Evolutionary conservation across 1,140 invertebrate species (phyloP).

Genomic region (Eumaeus atala): DNA sequence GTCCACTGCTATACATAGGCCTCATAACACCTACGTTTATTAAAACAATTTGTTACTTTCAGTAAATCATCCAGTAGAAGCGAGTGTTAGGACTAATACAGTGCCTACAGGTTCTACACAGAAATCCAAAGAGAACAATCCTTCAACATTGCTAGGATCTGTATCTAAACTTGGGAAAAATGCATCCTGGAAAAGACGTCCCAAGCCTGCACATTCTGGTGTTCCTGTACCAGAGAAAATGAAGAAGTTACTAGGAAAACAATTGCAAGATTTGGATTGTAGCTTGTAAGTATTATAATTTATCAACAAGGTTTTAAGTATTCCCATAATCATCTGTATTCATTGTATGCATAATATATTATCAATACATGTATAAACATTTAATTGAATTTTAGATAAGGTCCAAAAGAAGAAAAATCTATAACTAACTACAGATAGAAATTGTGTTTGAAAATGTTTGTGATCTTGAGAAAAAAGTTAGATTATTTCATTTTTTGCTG

Average conservation of each 20-base stretch:
- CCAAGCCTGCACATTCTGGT: slow-evolving; percentile 57
- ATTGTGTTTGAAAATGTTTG: too few species aligned
- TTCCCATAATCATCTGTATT: too few species aligned
- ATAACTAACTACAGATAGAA: too few species aligned
- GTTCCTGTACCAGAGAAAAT: slow-evolving; percentile 63
- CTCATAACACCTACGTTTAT: background rate
- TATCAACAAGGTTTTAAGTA: too few species aligned
- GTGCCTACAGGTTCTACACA: slow-evolving; percentile 41
- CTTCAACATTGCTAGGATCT: slow-evolving; percentile 31
- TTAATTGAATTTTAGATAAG: too few species aligned
- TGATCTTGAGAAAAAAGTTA: too few species aligned
- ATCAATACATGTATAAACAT: too few species aligned
- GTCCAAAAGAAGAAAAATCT: too few species aligned
- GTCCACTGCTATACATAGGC: too few species aligned
- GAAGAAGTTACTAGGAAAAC: slow-evolving; percentile 43
- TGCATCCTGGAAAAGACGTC: slow-evolving; percentile 43
- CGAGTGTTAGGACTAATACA: slow-evolving; percentile 40
- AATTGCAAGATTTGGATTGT: slow-evolving; percentile 32
- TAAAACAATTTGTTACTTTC: slow-evolving; percentile 24
- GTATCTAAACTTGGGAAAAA: slow-evolving; percentile 52
- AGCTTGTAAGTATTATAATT: background rate
- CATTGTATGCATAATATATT: too few species aligned
- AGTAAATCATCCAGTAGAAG: slow-evolving; percentile 31
- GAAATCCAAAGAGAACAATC: slow-evolving; percentile 45
- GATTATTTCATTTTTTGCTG: too few species aligned